Conservation (phyloP, 1,140 invertebrate genomes). For the Diorhabda carinulata region DNA sequence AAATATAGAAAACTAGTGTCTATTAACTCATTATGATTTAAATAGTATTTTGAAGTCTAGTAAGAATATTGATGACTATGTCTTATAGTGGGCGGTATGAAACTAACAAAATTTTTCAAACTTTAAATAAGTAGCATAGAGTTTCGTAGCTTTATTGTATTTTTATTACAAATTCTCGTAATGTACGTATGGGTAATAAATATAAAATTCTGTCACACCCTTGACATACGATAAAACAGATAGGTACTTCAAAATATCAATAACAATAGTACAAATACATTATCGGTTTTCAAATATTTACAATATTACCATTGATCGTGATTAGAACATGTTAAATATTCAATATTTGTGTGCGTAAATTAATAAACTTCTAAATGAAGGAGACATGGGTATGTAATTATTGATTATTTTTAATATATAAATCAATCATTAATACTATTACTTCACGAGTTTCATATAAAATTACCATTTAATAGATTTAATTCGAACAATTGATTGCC, state of each 20-base stretch:
- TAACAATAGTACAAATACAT: background rate
- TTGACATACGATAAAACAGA: background rate
- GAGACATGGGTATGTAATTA: background rate
- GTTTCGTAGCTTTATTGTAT: too few species aligned
- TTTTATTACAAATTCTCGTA: too few species aligned
- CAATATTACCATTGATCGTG: too few species aligned
- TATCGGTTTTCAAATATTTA: too few species aligned
- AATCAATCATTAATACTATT: too few species aligned
- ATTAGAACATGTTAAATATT: background rate
- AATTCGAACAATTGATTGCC: too few species aligned
- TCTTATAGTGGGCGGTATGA: background rate
- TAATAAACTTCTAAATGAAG: too few species aligned
- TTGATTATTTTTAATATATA: background rate
- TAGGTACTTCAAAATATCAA: constrained; percentile 1
- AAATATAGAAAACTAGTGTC: too few species aligned
- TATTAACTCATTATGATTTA: background rate
- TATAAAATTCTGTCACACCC: background rate
- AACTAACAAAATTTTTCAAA: background rate
- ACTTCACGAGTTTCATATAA: too few species aligned
- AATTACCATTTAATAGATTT: too few species aligned
- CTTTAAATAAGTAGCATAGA: background rate
- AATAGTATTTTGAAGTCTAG: background rate
- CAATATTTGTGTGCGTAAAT: background rate
- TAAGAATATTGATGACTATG: background rate
- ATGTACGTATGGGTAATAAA: background rate